phyloP scores from a whole-genome alignment of 2,888 invertebrate species.

The Zele albiditarsus region DNA sequence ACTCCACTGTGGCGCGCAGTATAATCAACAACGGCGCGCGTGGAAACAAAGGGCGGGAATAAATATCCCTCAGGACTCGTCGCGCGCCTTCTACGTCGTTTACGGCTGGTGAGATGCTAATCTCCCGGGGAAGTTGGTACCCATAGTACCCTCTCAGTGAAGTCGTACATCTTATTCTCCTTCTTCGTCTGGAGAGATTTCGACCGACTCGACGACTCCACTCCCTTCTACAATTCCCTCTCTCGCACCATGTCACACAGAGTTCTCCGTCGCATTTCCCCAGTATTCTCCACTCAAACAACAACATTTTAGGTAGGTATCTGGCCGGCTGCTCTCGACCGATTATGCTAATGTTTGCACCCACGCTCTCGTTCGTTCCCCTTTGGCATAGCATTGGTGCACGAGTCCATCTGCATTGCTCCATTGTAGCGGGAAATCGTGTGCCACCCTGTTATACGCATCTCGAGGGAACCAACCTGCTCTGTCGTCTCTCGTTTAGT shows the following conservation, averaged over 20 bases:
- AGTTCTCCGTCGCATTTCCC: not conserved
- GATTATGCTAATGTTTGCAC: conserved; percentile 53
- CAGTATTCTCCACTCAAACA: not conserved
- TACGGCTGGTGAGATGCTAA: conserved; percentile 58
- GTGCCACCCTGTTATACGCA: conserved; percentile 28
- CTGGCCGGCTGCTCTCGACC: conserved; percentile 41
- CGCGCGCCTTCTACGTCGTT: conserved; percentile 58
- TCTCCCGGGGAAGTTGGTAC: conserved; percentile 48
- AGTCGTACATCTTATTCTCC: conserved; percentile 39
- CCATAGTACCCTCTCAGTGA: conserved; percentile 49
- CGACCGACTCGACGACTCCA: not conserved
- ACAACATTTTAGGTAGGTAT: not conserved
- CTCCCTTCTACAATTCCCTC: not conserved
- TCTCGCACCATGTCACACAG: not conserved
- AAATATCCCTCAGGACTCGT: conserved; percentile 54
- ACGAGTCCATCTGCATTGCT: conserved; percentile 19
- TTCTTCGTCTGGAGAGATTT: conserved; percentile 38
- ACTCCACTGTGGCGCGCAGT: not conserved
- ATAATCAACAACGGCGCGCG: conserved; percentile 59
- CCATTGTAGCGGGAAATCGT: conserved; percentile 26
- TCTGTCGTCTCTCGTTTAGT: too few relatives aligned
- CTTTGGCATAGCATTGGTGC: conserved; percentile 21
- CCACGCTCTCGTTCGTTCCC: conserved; percentile 45
- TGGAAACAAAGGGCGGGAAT: conserved; percentile 60
- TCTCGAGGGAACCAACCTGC: conserved; percentile 7